phyloP scores from a whole-genome alignment of 2,797 vertebrate species.

The Neostethus bicornis region DNA sequence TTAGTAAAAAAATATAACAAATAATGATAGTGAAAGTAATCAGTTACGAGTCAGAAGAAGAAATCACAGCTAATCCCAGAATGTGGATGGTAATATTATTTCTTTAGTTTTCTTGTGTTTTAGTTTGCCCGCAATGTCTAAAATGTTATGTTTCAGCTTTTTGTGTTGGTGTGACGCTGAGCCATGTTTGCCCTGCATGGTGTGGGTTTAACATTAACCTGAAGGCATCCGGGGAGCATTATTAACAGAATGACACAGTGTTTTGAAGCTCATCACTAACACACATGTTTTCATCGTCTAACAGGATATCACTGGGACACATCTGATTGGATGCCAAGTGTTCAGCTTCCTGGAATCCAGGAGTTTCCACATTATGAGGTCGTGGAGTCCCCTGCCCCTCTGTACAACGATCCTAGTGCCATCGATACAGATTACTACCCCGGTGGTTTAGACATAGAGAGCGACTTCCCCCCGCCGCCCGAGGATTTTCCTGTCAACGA shows the following conservation, averaged over 20 bases:
- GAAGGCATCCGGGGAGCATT: not conserved
- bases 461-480: slow-evolving; percentile 94
- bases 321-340: slow-evolving; percentile 98
- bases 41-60: too few species aligned
- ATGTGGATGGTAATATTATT: not conserved
- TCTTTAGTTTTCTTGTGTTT: not conserved
- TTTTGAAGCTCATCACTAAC: not conserved
- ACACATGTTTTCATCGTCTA: slow-evolving; percentile 1
- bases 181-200: slow-evolving; percentile 68
- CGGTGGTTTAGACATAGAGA: slow-evolving; percentile 97
- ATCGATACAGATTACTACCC: slow-evolving; percentile 98
- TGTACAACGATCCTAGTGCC: slow-evolving; percentile 91
- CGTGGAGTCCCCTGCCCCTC: slow-evolving; percentile 86
- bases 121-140: slow-evolving; percentile 24
- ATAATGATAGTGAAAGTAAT: too few species aligned
- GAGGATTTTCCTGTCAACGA: slow-evolving; percentile 91
- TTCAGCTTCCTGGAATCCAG: slow-evolving; percentile 97
- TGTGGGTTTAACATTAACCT: slow-evolving; percentile 63
- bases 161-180: slow-evolving; percentile 41
- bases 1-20: too few species aligned
- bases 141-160: slow-evolving; percentile 17
- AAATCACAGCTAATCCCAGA: too few species aligned
- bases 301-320: slow-evolving; percentile 99
- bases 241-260: not conserved
- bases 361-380: slow-evolving; percentile 97